Base-by-base conservation (phyloP, 2,797 vertebrate species). In the Aeoliscus strigatus region DNA sequence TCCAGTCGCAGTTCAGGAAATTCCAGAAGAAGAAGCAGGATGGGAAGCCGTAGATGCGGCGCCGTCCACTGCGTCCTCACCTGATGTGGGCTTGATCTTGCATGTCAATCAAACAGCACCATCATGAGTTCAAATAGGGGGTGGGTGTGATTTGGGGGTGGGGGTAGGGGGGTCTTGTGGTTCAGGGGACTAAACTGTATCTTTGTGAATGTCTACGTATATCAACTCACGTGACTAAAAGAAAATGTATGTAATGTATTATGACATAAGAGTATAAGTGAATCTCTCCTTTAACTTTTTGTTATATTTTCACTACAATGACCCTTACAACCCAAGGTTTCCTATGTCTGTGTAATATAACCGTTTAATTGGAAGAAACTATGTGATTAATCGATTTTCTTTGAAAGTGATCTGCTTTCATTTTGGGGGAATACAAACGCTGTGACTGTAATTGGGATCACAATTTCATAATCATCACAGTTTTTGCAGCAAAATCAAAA, bases 1-100 rank as follows among this genome's bases (percentile, higher is more conserved):
- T 97, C 85, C 94, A 97, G 78, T 95, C 93, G 9, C 94, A 96
- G 87, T 97, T 97, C 90, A 94, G 94, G 80, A 96, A 94, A 87
- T 96, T 94, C 86, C 94, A 97, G 87, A 97, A 97, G 88, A 97
- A 97, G 85, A 97, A 96, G 82, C 88, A 52, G 82, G 90, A 81
- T 2, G 85, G 89, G 45, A 93, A 96, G 86, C 92, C 89, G 27
- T 97, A 94, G 83, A 50, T 73, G 42, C 23, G 7, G 25, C 1
- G 8, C 6, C 28, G 69, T 71, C 78, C 36, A 80, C 82, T 61
- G 49, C 34, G 52, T 46, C 45, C 8, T 24, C 48, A 10, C 14
- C 51, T 67, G 66, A 70, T 23, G 42, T 44, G 63, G 76, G 67
- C 71, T 40, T 27, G 52, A 54, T 58, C 61, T 65, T 86, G 86